Base-by-base conservation (phyloP, 2,113 vertebrate species). In the Sceloporus undulatus region DNA sequence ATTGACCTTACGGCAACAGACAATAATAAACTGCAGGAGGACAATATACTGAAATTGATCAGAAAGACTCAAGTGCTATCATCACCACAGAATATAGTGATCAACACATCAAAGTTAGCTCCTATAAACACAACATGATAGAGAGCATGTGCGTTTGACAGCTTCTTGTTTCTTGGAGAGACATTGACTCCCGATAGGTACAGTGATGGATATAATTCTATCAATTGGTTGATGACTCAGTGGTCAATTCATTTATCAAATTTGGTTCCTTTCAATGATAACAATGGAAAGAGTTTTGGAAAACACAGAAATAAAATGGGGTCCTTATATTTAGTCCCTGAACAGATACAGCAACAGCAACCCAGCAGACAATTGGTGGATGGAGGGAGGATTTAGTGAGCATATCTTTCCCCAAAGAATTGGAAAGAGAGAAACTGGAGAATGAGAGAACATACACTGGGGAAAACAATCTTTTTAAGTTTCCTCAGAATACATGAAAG, bases 31-130 rank as follows among this genome's bases (percentile, higher is more conserved):
- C 68, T 9, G 3, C 82, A 76, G 68, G 89, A n/a, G 74, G 70
- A 56, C 52, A 89, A 78, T 42, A 48, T 2, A 6, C 13, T 38
- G 62, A 87, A 89, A 89, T 84, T n/a, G 73, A 82, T 40, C 77
- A 84, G 78, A 82, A 62, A 59, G 23, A 74, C 38, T 54, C 56
- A 65, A 88, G 40, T 38, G 77, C 71, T 92, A 78, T 84, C 79
- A 13, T 70, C 29, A n/a, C 74, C 11, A 16, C 34, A 82, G 38
- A 88, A 48, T 34, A 27, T 5, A 66, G 76, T 91, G 38, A 54
- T 87, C 71, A 82, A 65, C 1, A 79, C 91, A 65, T 13, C 40
- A 0, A 88, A 54, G 74, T 34, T 1, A 40, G 86, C 27, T 82
- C 25, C 42, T 71, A 16, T 10, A 21, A 62, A 23, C 68, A 21